Base-by-base conservation (phyloP, 2,797 vertebrate genomes). In the Streptopelia turtur region DNA sequence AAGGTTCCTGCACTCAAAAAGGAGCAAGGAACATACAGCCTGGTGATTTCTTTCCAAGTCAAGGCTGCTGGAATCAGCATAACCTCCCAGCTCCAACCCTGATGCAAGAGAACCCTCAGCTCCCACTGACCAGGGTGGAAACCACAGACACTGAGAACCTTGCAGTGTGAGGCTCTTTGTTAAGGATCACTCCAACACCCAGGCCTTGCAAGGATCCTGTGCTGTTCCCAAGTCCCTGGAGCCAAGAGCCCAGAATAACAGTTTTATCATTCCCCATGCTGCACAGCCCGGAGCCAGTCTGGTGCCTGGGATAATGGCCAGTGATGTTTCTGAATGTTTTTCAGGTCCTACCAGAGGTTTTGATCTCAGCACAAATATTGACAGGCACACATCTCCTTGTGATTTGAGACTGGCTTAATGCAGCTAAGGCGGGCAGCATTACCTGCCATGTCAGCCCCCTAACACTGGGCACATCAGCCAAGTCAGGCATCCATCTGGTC, bases 261-360 rank as follows among this genome's bases (percentile, higher is more conserved):
- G 8, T 50, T 93, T 91, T 77, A 84, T 53, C 33, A 68, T 83
- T 89, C 50, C 31, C 75, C 10, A 22, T 43, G 24, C 85, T 70
- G 53, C 64, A 80, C 45, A 84, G 74, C 57, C 90, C 78, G 66
- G 77, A 93, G 94, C 59, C 70, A 91, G 53, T 66, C 65, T 92
- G 53, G 28, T 87, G 64, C 43, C 84, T 85, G 33, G 83, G 69
- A 87, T 78, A 75, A 93, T 8, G 25, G 78, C 75, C 81, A 91
- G 71, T 85, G 88, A 66, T 7, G 17, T 65, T 95, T 89, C 81
- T 83, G 45, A 83, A 71, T 63, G 76, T 53, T 85, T 94, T 80
- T 70, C 2, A 33, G 63, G 50, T 72, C 41, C 81, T 85, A 27
- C 63, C 53, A 91, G 72, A 75, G 76, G 33, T 64, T 86, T 78